Conservation (phyloP, 2,888 invertebrate genomes). For the Eristalinus aeneus region DNA sequence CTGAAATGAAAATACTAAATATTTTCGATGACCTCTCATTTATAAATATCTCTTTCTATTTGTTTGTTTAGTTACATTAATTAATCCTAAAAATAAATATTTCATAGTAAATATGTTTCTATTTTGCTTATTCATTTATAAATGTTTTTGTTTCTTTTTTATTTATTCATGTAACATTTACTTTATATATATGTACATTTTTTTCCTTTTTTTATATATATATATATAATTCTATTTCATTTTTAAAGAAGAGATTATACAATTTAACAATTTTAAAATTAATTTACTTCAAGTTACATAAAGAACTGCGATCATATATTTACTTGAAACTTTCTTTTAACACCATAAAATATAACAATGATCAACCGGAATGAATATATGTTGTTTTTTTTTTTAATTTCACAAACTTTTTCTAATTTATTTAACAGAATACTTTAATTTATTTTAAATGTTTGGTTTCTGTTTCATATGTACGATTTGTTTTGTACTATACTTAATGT, state of each 20-base stretch:
- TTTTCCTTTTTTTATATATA: not conserved
- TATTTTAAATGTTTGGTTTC: conserved; percentile 15
- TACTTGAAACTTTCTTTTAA: conserved; percentile 49
- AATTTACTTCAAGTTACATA: conserved; percentile 31
- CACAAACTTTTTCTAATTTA: conserved; percentile 18
- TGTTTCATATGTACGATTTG: conserved; percentile 68
- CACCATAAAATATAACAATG: conserved; percentile 56
- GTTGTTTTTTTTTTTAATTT: conserved; percentile 2
- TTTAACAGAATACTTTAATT: conserved; percentile 48
- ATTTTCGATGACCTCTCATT: too few species aligned
- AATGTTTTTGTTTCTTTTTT: too few species aligned
- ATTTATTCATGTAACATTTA: too few species aligned
- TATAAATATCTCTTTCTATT: too few species aligned
- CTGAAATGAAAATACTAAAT: too few species aligned
- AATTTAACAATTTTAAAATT: too few species aligned
- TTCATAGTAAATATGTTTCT: too few species aligned
- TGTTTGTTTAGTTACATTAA: too few species aligned
- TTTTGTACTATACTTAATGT: conserved; percentile 69
- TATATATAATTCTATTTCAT: conserved; percentile 16
- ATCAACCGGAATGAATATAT: conserved; percentile 38
- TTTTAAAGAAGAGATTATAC: conserved; percentile 37
- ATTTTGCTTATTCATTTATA: too few species aligned
- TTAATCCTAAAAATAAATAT: too few species aligned
- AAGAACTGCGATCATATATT: conserved; percentile 34
- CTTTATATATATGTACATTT: too few species aligned